Evolutionary conservation across 1,140 invertebrate genomes (phyloP), one percentile per base, ranked within the genome.

Genomic region (Drosophila parvula): DNA sequence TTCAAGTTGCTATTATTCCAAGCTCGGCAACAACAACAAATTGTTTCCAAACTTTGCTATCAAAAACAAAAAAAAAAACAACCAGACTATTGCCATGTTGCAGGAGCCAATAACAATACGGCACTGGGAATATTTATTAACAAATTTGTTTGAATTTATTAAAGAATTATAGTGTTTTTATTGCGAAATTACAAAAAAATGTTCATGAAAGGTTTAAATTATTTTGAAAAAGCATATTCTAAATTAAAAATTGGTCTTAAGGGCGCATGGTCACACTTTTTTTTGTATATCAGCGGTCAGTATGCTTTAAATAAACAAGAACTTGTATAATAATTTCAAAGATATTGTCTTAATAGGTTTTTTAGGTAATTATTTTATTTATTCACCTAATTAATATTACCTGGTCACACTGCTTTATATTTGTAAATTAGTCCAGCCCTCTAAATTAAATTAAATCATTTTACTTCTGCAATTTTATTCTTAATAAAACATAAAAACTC

Each of bases 1-100:
- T n/a, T n/a, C n/a, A n/a, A n/a, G n/a, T n/a, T n/a, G n/a, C 44
- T 70, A 69, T 75, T 75, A 78, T 79, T 78, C 18, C 53, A 38
- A 45, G 60, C 56, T 65, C 9, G n/a, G 11, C 8, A 22, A 22
- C 50, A 56, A 30, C 61, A 75, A 57, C 57, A 64, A 75, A 56
- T 64, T 57, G 59, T 74, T 73, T 64, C 38, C 18, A 22, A 74
- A 61, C 40, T 71, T 45, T 45, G 9, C 22, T 18, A 10, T 30
- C 22, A 22, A 22, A 3, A 22, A 22, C 27, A 30, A 53, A 55
- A 16, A 18, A 51, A 28, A n/a, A 28, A 59, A 48, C 48, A 63
- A 65, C 22, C 48, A 50, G 41, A 48, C 56, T 28, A 56, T 56
- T 70, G 48, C 40, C 69, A 16, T 67, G 36, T 27, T 44, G 36